These are phyloP conservation scores for Ectemnius cavifrons DNA, from an alignment of 2,888 invertebrate genomes.

Conservation along the genomic window DNA sequence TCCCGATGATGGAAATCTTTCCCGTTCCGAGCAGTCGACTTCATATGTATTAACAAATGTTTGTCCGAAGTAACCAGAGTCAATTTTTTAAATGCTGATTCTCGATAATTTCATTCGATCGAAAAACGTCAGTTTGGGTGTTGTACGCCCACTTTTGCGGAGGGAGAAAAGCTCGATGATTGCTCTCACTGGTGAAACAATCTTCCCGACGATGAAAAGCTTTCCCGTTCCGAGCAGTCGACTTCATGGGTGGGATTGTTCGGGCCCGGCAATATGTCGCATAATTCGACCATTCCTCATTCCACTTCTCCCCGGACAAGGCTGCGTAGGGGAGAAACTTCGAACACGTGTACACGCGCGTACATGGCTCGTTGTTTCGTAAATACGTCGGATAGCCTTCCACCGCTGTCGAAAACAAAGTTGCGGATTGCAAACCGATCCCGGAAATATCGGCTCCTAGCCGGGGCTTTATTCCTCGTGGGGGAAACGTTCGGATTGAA, in stretches of 20 bases:
- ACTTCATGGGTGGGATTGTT: conserved; percentile 19
- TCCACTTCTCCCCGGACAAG: conserved; percentile 36
- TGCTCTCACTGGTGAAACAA: conserved; percentile 45
- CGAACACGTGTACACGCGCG: conserved; percentile 54
- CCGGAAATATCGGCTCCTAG: conserved; percentile 51
- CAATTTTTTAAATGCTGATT: neutral
- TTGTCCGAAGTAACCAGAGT: neutral
- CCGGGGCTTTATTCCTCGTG: conserved; percentile 35
- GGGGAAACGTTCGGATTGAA: conserved; percentile 41
- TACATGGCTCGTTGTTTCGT: conserved; percentile 53
- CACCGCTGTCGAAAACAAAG: conserved; percentile 43
- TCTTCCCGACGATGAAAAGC: conserved; percentile 48
- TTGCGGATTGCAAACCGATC: conserved; percentile 55
- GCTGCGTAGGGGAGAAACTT: conserved; percentile 54
- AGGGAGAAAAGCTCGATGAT: conserved; percentile 5
- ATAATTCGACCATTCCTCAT: conserved; percentile 71
- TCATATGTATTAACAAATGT: too few species aligned
- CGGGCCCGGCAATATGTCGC: conserved; percentile 66
- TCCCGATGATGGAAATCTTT: too few species aligned
- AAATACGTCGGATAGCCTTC: conserved; percentile 45
- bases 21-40: neutral
- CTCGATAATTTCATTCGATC: too few species aligned
- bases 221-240: conserved; percentile 41
- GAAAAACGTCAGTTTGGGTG: neutral
- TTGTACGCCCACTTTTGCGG: too few species aligned